Conservation (phyloP, 2,888 invertebrate genomes). For the Agrochola lota region DNA sequence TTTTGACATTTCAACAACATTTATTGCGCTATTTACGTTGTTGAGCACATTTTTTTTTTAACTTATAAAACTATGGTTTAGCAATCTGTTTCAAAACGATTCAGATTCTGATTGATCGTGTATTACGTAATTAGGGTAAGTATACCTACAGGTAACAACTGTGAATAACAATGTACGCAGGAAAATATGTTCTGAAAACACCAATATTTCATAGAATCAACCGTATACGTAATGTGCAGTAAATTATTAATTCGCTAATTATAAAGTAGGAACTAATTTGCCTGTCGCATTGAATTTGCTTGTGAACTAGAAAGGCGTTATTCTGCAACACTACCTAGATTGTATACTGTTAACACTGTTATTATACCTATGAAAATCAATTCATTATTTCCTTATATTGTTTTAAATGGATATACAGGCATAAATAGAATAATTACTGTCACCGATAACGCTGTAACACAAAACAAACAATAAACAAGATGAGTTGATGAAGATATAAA, state of each 20-base stretch:
- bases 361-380: slow-evolving; percentile 7
- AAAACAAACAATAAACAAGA: slow-evolving; percentile 16
- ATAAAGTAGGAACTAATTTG: slow-evolving; percentile 52
- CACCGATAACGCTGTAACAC: not conserved
- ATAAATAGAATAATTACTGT: slow-evolving; percentile 25
- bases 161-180: not conserved
- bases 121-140: no score
- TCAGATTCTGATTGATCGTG: no score
- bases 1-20: no score
- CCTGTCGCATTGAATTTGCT: slow-evolving; percentile 24
- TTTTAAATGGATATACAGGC: slow-evolving; percentile 9
- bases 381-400: slow-evolving; percentile 9
- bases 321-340: not conserved
- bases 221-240: slow-evolving; percentile 2
- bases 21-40: no score
- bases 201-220: slow-evolving; percentile 8
- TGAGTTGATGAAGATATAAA: slow-evolving; percentile 29
- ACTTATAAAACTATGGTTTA: no score
- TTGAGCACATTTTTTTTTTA: no score
- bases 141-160: no score
- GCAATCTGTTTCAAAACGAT: no score
- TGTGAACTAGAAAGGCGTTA: slow-evolving; percentile 28
- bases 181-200: slow-evolving; percentile 15
- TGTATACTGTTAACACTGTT: not conserved
- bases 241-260: slow-evolving; percentile 50